phyloP scores from a whole-genome alignment of 2,113 vertebrate species.

The Lophius piscatorius region DNA sequence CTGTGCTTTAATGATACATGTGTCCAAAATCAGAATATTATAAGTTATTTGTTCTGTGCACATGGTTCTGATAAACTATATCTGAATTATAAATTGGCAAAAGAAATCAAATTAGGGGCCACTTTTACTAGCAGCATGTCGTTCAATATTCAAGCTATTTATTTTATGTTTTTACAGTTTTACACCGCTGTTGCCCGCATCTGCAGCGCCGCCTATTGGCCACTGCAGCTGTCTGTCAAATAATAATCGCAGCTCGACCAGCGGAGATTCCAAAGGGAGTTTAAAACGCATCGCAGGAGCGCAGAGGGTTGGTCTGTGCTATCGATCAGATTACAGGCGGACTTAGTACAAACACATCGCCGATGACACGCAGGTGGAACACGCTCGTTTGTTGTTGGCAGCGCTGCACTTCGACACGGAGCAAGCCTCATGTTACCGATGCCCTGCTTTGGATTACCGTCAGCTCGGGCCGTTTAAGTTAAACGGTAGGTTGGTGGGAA shows the following conservation, averaged over 20 bases:
- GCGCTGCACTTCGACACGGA: conserved; percentile 46
- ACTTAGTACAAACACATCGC: neutral
- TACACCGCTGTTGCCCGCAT: neutral
- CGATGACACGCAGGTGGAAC: conserved; percentile 33
- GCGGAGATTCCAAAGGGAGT: neutral
- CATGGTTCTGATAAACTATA: too few relatives aligned
- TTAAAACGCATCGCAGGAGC: neutral
- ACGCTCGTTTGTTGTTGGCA: conserved; percentile 21
- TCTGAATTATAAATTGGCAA: too few relatives aligned
- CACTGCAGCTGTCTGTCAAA: neutral
- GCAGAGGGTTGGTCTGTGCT: neutral
- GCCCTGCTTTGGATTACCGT: conserved; percentile 43
- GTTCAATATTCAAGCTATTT: too few relatives aligned
- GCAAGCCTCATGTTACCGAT: conserved; percentile 42
- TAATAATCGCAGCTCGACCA: neutral
- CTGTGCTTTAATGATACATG: too few relatives aligned
- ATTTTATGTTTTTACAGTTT: too few relatives aligned
- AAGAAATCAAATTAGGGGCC: too few relatives aligned
- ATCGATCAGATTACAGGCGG: conserved; percentile 3
- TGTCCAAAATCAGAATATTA: too few relatives aligned
- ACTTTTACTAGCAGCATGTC: too few relatives aligned
- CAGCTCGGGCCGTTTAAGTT: conserved; percentile 40
- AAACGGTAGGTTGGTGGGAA: conserved; percentile 55
- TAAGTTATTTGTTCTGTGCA: too few relatives aligned
- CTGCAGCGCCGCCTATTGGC: conserved; percentile 50